Base-by-base conservation (phyloP, 2,113 vertebrate genomes). In the Eupsittula cactorum region DNA sequence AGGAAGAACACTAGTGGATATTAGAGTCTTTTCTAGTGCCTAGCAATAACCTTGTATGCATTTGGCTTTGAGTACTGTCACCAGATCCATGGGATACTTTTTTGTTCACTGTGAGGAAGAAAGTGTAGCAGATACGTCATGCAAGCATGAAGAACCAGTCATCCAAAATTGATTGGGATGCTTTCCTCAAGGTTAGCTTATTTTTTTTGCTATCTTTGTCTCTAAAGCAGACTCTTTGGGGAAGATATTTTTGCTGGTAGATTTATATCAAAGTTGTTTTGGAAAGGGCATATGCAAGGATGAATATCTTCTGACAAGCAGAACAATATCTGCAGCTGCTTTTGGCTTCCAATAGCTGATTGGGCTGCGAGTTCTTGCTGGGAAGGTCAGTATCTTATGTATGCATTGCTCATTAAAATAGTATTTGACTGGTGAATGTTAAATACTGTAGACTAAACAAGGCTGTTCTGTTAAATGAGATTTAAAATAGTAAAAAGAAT, bases 361-460 rank as follows among this genome's bases (percentile, higher is more conserved):
- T 77, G 62, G 50, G 29, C 71, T 35, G 25, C 28, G 28, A 65
- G 39, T 71, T 65, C 65, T 91, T 71, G 8, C 65, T 79, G 53
- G 50, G 44, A 82, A 93, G 53, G 27, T 92, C 16, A 75, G 59
- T 68, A 62, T 67, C 65, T 88, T 86, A 28, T 29, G 20, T 2
- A 1, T 77, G 20, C 11, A 2, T 63, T 92, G 46, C 64, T 91
- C 35, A 16, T 74, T 83, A 55, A 86, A 86, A 53, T 41, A 42
- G 7, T 89, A 63, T 64, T 67, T 95, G 55, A 24, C 31, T 47
- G 42, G 60, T 96, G 60, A 39, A 49, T 86, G 46, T 90, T 89
- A 75, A 92, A 68, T 92, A 16, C 64, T 87, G 50, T 78, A 75
- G 92, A 93, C 96, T 96, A 64, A 87, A 82, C 80, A 95, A 78